Evolutionary conservation across 2,888 invertebrate genomes (phyloP), one percentile per base, ranked within the genome.

Genomic region (Leptinotarsa juncta): DNA sequence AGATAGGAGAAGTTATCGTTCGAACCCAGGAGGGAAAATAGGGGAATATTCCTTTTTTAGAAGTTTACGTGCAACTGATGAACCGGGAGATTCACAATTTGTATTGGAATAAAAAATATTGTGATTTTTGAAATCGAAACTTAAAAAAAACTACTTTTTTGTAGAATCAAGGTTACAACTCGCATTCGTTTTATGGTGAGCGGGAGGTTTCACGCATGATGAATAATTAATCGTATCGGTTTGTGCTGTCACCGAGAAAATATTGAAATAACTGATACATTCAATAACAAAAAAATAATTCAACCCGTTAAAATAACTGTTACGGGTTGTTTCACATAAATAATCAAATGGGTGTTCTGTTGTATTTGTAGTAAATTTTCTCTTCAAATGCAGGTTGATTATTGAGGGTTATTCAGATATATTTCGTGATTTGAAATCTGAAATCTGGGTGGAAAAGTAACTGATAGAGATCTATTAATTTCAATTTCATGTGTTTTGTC

Each of bases 141-240:
- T 42, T 53, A 68, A 68, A 68, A 68, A 68, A 68, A 55, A 68
- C 53, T 42, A 53, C 42, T 68, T 68, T 68, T 68, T 32, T n/a
- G 32, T 7, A 55, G 53, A 42, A 42, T 68, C 53, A 68, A 68
- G 68, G 68, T 68, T 68, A 68, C 68, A 32, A 68, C 23, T 55
- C 68, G 32, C 55, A 68, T 53, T 16, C 4, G 16, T 51, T 18
- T 67, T 12, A 67, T 18, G 68, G 20, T 42, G 18, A 20, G 53
- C 14, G 23, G 26, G 0, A 20, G 20, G 15, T 57, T 57, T 57
- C 5, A 15, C 23, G 15, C 15, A 23, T 20, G 15, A 57, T 57
- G 57, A 20, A 57, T 55, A 18, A 51, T 51, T 51, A n/a, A 16
- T 51, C 51, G n/a, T 51, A 14, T 51, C 16, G n/a, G n/a, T n/a